These are phyloP conservation scores for Eubucco bourcierii DNA, from an alignment of 2,113 vertebrate species.

Conservation along the genomic window DNA sequence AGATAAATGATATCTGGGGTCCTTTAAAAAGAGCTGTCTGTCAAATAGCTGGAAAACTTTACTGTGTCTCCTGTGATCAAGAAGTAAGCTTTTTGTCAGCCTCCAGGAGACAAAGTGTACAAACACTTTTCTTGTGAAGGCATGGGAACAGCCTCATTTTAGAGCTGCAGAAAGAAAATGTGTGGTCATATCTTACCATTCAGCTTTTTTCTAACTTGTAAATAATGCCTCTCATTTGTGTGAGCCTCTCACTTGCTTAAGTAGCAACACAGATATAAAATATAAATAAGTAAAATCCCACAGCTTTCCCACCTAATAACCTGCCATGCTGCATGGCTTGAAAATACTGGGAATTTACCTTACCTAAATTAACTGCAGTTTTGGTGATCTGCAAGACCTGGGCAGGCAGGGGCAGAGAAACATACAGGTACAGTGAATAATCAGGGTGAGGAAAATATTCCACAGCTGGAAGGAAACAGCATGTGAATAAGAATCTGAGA, in stretches of 20 bases:
- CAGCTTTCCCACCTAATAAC: background rate
- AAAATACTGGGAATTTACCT: background rate
- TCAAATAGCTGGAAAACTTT: background rate
- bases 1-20: background rate
- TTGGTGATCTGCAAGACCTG: background rate
- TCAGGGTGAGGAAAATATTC: background rate
- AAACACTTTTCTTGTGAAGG: background rate
- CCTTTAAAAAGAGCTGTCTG: background rate
- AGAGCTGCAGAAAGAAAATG: background rate
- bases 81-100: background rate
- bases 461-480: background rate
- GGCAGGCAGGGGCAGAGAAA: background rate
- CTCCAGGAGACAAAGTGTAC: background rate
- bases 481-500: background rate
- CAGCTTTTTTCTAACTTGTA: background rate
- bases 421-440: fast-evolving
- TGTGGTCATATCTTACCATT: background rate
- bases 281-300: background rate
- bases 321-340: background rate
- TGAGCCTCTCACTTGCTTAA: background rate
- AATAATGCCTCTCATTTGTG: background rate
- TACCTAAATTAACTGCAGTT: background rate
- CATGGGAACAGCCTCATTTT: background rate
- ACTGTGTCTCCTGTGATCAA: background rate
- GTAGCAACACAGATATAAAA: background rate